A percentile compares a stretch with the other conserved stretches of the same genome.
These are phyloP conservation scores for Tridacna crocea DNA, from an alignment of 2,888 invertebrate species.

Conservation along the genomic window DNA sequence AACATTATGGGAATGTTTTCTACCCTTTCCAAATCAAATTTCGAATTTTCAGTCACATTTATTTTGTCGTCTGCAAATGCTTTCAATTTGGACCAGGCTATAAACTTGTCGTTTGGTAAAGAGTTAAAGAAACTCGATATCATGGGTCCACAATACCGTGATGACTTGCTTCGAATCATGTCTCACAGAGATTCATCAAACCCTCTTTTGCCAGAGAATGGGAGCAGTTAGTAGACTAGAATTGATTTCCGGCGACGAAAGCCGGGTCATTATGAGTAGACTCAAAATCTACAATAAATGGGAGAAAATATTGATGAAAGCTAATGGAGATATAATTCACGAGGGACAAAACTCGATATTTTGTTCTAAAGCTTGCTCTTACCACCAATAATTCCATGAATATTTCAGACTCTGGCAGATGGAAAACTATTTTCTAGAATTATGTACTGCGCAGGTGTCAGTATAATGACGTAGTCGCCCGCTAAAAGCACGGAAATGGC, in stretches of 20 bases:
- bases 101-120: no score
- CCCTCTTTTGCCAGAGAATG: no score
- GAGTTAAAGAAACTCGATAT: no score
- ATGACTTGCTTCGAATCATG: no score
- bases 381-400: slow-evolving; percentile 41
- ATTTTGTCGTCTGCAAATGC: no score
- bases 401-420: slow-evolving; percentile 43
- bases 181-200: no score
- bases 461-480: slow-evolving; percentile 14
- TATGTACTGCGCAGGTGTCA: slow-evolving; percentile 52
- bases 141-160: no score
- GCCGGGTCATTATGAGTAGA: neutral
- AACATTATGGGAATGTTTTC: no score
- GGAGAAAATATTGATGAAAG: slow-evolving; percentile 24
- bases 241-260: neutral
- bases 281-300: slow-evolving; percentile 2
- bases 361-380: slow-evolving; percentile 19
- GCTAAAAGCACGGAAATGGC: slow-evolving; percentile 37
- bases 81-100: no score
- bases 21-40: no score
- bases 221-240: neutral
- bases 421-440: slow-evolving; percentile 35
- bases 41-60: no score
- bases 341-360: slow-evolving; percentile 24
- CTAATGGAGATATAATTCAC: slow-evolving; percentile 22